Evolutionary conservation across 2,888 invertebrate species (phyloP).

Genomic region (Orthonychiurus folsomi): DNA sequence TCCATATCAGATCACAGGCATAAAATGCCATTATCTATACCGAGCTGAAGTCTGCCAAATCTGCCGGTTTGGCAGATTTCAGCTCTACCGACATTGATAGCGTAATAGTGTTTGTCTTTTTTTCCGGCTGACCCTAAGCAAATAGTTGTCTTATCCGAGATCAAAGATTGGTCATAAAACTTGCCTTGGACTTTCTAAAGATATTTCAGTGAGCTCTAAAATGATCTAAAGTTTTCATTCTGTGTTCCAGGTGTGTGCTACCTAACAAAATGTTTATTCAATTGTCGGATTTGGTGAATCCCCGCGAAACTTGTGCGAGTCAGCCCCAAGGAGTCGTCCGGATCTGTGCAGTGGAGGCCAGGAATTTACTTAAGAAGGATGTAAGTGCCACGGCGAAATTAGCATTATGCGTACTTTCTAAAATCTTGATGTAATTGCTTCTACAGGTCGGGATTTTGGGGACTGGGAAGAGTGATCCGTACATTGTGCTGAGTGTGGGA

Average conservation of each 20-base stretch:
- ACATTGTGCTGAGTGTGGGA: conserved; percentile 82
- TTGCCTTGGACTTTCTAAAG: conserved; percentile 5
- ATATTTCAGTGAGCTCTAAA: background rate
- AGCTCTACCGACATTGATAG: too few species aligned
- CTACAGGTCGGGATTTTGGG: conserved; percentile 64
- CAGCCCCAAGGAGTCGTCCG: conserved; percentile 74
- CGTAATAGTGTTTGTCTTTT: too few species aligned
- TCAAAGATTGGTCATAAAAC: background rate
- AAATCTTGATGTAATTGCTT: background rate
- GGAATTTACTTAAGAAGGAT: conserved; percentile 93
- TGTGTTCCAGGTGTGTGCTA: too few species aligned
- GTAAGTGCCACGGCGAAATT: conserved; percentile 41
- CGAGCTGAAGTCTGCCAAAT: too few species aligned
- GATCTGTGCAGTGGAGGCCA: conserved; percentile 88
- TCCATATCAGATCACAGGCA: too few species aligned
- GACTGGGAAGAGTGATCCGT: conserved; percentile 96
- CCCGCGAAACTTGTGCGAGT: conserved; percentile 43
- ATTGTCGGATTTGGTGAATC: conserved; percentile 73
- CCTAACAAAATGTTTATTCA: conserved; percentile 91
- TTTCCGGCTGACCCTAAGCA: too few species aligned
- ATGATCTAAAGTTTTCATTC: background rate
- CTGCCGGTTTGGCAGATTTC: too few species aligned
- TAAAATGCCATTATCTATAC: too few species aligned
- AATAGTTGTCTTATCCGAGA: background rate
- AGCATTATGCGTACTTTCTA: background rate